Conservation (phyloP, 2,888 invertebrate genomes). For the Cerceris rybyensis region DNA sequence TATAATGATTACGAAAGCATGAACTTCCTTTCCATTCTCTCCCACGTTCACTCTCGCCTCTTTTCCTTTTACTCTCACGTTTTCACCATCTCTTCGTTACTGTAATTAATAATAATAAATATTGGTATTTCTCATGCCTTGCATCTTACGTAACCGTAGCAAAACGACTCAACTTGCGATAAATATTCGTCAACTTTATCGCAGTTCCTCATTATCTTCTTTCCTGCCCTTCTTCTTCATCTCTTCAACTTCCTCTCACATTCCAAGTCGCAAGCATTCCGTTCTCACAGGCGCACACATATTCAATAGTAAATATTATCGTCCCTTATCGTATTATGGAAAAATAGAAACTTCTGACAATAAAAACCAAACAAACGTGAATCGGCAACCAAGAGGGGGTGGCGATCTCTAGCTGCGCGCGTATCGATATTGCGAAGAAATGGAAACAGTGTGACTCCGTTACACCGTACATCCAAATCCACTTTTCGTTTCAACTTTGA, state of each 20-base stretch:
- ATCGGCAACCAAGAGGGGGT: constrained; percentile 69
- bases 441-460: background rate
- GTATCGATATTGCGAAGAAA: background rate
- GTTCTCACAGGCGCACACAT: constrained; percentile 42
- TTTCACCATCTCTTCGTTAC: constrained; percentile 1
- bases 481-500: too few relatives aligned
- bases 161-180: constrained; percentile 62
- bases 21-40: background rate
- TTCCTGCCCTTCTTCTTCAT: background rate
- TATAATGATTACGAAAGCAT: constrained; percentile 7
- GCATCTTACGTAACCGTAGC: constrained; percentile 58
- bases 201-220: background rate
- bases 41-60: background rate
- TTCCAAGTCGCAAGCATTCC: constrained; percentile 14
- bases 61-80: background rate
- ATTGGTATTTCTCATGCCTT: constrained; percentile 66
- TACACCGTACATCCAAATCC: background rate
- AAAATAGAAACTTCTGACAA: constrained; percentile 82
- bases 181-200: constrained; percentile 31
- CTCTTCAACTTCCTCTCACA: constrained; percentile 22
- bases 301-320: constrained; percentile 79
- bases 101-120: constrained; percentile 56
- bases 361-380: constrained; percentile 81
- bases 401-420: constrained; percentile 15
- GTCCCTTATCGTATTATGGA: constrained; percentile 80